Base-by-base conservation (phyloP, 1,140 invertebrate species). In the Diabrotica undecimpunctata region DNA sequence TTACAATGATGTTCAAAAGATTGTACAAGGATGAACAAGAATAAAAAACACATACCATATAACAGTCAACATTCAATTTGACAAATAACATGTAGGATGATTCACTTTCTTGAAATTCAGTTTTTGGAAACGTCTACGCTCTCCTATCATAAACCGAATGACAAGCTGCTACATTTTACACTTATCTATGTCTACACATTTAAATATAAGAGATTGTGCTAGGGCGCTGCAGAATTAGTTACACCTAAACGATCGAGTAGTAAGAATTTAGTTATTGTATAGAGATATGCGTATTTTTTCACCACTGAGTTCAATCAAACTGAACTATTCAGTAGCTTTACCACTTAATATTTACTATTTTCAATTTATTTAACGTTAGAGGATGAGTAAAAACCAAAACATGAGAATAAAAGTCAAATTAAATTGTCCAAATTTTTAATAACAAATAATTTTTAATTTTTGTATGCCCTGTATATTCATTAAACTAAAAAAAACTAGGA, bases 31-130 rank as follows among this genome's bases (percentile, higher is more conserved):
- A 10, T 25, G 25, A 25, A 25, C 11, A 25, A 60, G 58, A 39
- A 46, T 11, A 52, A 36, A 54, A 54, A 66, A 66, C 37, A 66
- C 59, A 66, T 50, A 61, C 54, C 68, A 73, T 70, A 68, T 71
- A 70, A 73, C 71, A 70, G 71, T 73, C 66, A 73, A 73, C 72
- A 73, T 73, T 68, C 68, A 73, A 72, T 66, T 71, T 70, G 64
- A 73, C 72, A 69, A 70, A 70, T 70, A 73, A 72, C 70, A 72
- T 64, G 67, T 73, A 70, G 66, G 60, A 68, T 66, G 51, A 54
- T 63, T 39, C 39, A 54, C 50, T 57, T 56, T 65, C 55, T 54
- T 64, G 60, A 53, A 55, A 25, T 61, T 41, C 64, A 65, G 66
- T 62, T 54, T 58, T 61, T 59, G 41, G 8, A 10, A 46, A 64